These are phyloP conservation scores for zebrafish (Danio rerio) DNA, from an alignment of 2,113 vertebrate species.

Conservation along the genomic window DNA sequence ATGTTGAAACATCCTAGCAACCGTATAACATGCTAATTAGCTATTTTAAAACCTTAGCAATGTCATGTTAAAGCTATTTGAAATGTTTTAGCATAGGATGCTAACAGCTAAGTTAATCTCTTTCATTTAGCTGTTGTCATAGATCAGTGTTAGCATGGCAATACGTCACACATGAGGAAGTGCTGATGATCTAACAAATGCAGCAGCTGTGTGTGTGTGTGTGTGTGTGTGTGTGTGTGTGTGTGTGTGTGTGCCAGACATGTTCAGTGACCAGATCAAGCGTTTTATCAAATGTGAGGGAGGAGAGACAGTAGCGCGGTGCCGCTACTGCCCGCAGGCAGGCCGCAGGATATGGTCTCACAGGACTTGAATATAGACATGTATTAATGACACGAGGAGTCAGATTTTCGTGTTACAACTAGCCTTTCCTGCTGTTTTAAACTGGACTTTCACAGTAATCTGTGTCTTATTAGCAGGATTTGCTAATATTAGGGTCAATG, in stretches of 20 bases:
- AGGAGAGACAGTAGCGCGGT: constrained; percentile 8
- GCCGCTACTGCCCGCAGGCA: constrained; percentile 42
- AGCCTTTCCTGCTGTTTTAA: background rate
- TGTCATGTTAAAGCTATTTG: background rate
- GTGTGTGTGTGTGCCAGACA: background rate
- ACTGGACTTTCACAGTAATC: background rate
- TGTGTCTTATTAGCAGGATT: background rate
- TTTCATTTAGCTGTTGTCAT: background rate
- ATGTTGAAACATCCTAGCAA: background rate
- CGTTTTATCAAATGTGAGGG: constrained; percentile 35
- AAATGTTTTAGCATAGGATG: background rate
- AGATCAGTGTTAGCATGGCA: background rate
- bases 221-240: too few relatives aligned
- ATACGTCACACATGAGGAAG: background rate
- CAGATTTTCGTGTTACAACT: background rate
- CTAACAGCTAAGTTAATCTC: background rate
- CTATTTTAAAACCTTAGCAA: background rate
- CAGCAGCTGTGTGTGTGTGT: constrained; percentile 10
- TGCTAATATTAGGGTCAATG: constrained; percentile 1
- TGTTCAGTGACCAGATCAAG: constrained; percentile 25
- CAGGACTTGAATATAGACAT: constrained; percentile 6
- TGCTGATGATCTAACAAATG: constrained; percentile 27
- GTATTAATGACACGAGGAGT: background rate
- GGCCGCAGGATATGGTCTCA: constrained; percentile 35
- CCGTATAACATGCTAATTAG: background rate